phyloP scores from a whole-genome alignment of 92 coral and sea anemone genomes.

The Pocillopora grandis region DNA sequence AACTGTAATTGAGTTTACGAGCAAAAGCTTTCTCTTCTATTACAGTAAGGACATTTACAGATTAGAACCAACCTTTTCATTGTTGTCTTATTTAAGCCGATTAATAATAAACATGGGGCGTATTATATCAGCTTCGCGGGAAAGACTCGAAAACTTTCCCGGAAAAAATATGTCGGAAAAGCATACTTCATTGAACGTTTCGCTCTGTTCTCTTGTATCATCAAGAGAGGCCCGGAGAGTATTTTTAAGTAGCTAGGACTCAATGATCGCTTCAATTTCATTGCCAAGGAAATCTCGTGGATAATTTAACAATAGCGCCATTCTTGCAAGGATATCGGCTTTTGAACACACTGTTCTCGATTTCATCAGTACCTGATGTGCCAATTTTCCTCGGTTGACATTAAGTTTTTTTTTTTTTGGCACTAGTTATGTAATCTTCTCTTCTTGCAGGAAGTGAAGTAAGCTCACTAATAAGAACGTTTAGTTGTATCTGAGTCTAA shows the following conservation, averaged over 20 bases:
- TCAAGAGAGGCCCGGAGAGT: background rate
- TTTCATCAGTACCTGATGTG: background rate
- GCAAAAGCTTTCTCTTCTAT: background rate
- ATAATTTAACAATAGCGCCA: constrained; percentile 1
- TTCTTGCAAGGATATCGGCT: constrained; percentile 4
- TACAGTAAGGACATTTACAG: background rate
- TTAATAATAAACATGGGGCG: background rate
- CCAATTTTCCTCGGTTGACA: background rate
- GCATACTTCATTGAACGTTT: too few species aligned
- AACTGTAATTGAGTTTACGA: background rate
- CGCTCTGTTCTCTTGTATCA: too few species aligned
- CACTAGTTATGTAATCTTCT: background rate
- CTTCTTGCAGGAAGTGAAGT: too few species aligned
- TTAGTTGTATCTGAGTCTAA: background rate
- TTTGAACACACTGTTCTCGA: background rate
- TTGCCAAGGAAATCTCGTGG: background rate
- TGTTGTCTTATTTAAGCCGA: background rate
- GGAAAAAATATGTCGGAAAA: background rate
- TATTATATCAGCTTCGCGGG: background rate
- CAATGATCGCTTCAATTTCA: background rate
- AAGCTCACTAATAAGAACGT: background rate
- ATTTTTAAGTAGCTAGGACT: background rate
- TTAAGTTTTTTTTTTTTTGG: background rate
- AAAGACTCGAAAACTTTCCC: constrained; percentile 3
- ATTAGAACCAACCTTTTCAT: background rate